phyloP scores from a whole-genome alignment of 2,113 vertebrate genomes.

The Psettodes erumei region DNA sequence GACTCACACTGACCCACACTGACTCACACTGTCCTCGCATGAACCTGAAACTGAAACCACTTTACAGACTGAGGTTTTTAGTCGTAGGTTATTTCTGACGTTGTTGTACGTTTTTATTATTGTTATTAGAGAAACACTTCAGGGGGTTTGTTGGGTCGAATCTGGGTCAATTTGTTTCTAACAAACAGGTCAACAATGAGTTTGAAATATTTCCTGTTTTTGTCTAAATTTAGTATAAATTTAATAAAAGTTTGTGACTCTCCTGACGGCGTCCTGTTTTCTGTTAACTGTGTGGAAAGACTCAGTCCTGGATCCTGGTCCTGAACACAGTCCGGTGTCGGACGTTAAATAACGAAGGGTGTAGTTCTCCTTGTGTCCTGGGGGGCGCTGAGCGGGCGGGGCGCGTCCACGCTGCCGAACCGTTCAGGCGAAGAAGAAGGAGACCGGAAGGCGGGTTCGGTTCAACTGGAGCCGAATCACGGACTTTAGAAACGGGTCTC shows the following conservation, averaged over 20 bases:
- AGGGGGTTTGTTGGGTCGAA: neutral
- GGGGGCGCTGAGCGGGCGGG: neutral
- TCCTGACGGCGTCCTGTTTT: no score
- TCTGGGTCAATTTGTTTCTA: neutral
- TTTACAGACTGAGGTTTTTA: neutral
- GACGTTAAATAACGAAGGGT: neutral
- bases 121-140: neutral
- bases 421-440: neutral
- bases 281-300: no score
- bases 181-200: constrained; percentile 7
- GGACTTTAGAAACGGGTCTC: neutral
- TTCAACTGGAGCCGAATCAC: neutral
- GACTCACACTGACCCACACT: no score
- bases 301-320: no score
- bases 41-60: neutral
- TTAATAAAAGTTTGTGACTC: constrained; percentile 53
- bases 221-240: constrained; percentile 48
- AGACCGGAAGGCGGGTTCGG: neutral
- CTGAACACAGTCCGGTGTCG: no score
- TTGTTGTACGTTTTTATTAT: constrained; percentile 27
- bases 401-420: neutral
- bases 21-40: no score
- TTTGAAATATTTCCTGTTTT: constrained; percentile 36
- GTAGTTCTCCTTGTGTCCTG: neutral
- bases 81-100: neutral